Evolutionary conservation across 23 tunicate genomes (phyloP), one percentile per base, ranked within the genome.

Genomic region (Ascidia mentula): DNA sequence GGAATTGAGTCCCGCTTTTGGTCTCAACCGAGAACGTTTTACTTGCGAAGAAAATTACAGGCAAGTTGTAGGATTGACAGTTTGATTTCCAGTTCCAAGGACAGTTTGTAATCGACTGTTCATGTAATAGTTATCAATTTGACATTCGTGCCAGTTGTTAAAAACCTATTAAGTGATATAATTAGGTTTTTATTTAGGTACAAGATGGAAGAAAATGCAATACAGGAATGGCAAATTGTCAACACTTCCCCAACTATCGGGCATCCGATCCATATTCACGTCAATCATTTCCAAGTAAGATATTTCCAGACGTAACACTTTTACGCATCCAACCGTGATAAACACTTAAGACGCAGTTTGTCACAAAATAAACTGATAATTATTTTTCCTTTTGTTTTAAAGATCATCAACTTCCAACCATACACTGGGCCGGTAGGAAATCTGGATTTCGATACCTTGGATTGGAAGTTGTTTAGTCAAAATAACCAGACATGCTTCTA

Each of bases 191-290:
- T 53, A 1, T 53, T 6, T 9, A 81, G 85, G 36, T 42, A 38
- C 38, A 72, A 40, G 40, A 72, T 72, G 77, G 69, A 81, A 72
- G 69, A 40, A 38, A 69, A 38, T 31, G 28, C 36, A 4, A 7
- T 72, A 31, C 85, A 81, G 76, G 85, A 81, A 32, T 81, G 85
- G 85, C 36, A 45, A 20, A 37, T 81, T 34, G 22, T 40, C 22
- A 81, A 81, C 70, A 72, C 85, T 28, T 26, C 42, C 31, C 39
- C 61, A 12, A 0, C 22, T 9, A 61, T 38, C 20, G 40, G 70
- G 8, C 88, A 84, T 40, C 88, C 88, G 4, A 76, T 84, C 6
- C 88, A 84, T 45, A 46, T 84, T 40, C 88, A 84, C 59, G 37
- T 84, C 40, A 84, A 84, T 69, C 77, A 77, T 37, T 76, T 65